Evolutionary conservation across 2,888 invertebrate species (phyloP).

Genomic region (Diplolepis rosae): DNA sequence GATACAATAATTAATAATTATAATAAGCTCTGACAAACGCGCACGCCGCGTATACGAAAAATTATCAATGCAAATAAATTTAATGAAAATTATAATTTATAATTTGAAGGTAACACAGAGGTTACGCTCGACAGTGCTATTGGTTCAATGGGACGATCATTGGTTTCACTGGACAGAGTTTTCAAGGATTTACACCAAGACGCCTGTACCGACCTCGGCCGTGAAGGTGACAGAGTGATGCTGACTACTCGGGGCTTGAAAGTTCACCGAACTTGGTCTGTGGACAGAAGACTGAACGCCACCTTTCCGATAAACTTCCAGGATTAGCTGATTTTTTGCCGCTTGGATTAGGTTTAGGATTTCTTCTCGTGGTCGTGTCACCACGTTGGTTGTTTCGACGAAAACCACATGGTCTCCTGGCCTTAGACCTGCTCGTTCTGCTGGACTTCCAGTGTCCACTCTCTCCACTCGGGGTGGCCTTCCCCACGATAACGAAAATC

Average conservation of each 20-base stretch:
- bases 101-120: constrained; percentile 31
- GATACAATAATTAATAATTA: constrained; percentile 52
- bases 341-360: constrained; percentile 80
- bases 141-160: constrained; percentile 10
- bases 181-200: constrained; percentile 80
- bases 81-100: constrained; percentile 36
- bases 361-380: constrained; percentile 84
- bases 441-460: constrained; percentile 87
- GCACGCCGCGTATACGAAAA: constrained; percentile 40
- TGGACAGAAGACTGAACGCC: constrained; percentile 57
- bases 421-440: constrained; percentile 86
- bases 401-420: constrained; percentile 93
- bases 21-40: constrained; percentile 40
- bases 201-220: constrained; percentile 93
- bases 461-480: constrained; percentile 90
- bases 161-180: constrained; percentile 14
- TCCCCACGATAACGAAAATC: constrained; percentile 93
- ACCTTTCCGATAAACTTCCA: constrained; percentile 70
- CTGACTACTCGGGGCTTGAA: constrained; percentile 56
- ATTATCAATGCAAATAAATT: constrained; percentile 34
- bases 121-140: constrained; percentile 1
- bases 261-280: constrained; percentile 64
- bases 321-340: constrained; percentile 67
- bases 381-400: constrained; percentile 90
- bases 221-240: constrained; percentile 84